Evolutionary conservation across 2,797 vertebrate species (phyloP), one percentile per base, ranked within the genome.

Genomic region (Protosalanx chinensis): DNA sequence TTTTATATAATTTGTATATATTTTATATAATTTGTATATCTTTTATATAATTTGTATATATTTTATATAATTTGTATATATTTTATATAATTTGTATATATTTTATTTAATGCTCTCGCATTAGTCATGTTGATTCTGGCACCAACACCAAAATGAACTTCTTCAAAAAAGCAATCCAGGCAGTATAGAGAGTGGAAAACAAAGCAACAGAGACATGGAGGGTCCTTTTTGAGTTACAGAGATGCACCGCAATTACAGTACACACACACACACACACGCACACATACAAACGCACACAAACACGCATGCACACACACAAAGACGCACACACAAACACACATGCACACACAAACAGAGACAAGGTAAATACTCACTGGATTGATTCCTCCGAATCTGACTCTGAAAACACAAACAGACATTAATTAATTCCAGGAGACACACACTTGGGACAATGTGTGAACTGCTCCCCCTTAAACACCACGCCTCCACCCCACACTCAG

Each of bases 381-480:
- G 94, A 90, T 97, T 98, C 87, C 91, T 93, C 87, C 93, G 95
- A 88, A 96, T 94, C 87, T 96, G 95, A 82, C 93, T 95, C 97
- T 99, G 88, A 82, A 89, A 90, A 82, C 71, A 84, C 81, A 78
- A 89, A 91, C 84, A 87, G 59, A 81, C 68, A 82, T 76, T 67
- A 78, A 84, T 88, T 82, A 86, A 80, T 76, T 64, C 76, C 70
- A 72, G 63, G 71, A 81, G 46, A 72, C 72, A 79, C 70, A 66
- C 12, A 72, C 68, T 65, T 12, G 20, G 15, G 16, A 70, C 51
- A 67, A 33, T 74, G 68, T 33, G n/a, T 63, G 2, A 76, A 72
- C 72, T 67, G 61, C 53, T 23, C 33, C 70, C 70, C 68, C 76
- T 57, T 61, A 64, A 72, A 67, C 64, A 71, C 13, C 29, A 7